Evolutionary conservation across 1,140 invertebrate genomes (phyloP), one percentile per base, ranked within the genome.

Genomic region (Drosophila ohnishii): DNA sequence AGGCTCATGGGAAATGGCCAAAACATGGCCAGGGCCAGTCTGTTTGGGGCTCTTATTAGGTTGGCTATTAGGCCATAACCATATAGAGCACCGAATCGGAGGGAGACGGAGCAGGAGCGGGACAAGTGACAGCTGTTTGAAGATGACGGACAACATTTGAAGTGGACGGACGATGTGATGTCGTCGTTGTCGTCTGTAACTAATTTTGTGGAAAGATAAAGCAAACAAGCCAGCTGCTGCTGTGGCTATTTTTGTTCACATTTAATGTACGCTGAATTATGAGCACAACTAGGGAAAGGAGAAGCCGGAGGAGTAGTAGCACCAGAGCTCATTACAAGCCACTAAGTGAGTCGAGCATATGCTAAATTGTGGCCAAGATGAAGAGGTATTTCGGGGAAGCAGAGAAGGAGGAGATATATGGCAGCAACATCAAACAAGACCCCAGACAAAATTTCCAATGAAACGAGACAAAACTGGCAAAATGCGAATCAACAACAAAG

Each of bases 1-100:
- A 88, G 78, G 55, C 83, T 79, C 83, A 87, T 86, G 83, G 84
- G 83, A 88, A 87, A 83, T 82, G 79, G 63, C 71, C 83, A 65
- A 82, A 75, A 62, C 76, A 61, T 62, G 63, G 50, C 61, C 47
- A 48, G 71, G 64, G 30, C 60, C 60, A 75, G 35, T 66, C 42
- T 60, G 62, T 75, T 70, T 70, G 65, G 51, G 34, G 7, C 67
- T 58, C 71, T 60, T 81, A 86, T 87, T 86, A 83, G 83, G 51
- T 71, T 69, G 84, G 70, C 79, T 58, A 86, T 86, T 87, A 87
- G 84, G 66, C 75, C 75, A 88, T 74, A 83, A 55, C 84, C 84
- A 77, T 86, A 85, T 85, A 86, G 37, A 40, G 70, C 63, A 86
- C 69, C 71, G 25, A 80, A 76, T 87, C 61, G 70, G 75, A 58